phyloP scores from a whole-genome alignment of 2,113 vertebrate species.

The Origma solitaria region DNA sequence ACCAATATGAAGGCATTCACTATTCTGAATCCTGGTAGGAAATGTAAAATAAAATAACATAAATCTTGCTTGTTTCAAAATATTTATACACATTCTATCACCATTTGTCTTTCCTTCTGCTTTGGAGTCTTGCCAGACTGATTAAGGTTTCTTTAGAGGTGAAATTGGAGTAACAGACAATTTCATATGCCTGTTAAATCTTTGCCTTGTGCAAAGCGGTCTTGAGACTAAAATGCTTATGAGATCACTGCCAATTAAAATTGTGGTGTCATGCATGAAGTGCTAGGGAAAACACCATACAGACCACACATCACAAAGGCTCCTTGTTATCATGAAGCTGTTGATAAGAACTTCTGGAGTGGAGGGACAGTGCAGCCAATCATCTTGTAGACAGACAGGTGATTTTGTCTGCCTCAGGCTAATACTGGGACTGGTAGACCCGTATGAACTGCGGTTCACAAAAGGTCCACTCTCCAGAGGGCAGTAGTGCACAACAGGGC shows the following conservation, averaged over 20 bases:
- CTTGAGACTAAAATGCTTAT: neutral
- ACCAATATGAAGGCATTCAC: neutral
- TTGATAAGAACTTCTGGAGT: neutral
- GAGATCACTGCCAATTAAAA: neutral
- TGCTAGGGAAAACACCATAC: neutral
- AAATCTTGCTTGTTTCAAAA: neutral
- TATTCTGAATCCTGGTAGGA: neutral
- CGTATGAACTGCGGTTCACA: neutral
- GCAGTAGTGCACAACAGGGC: neutral
- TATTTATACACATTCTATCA: neutral
- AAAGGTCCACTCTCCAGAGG: neutral
- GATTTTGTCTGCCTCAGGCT: neutral
- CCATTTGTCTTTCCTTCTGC: neutral
- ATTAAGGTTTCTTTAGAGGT: neutral
- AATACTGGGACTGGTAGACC: neutral
- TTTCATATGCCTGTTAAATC: neutral
- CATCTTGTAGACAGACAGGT: neutral
- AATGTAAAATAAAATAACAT: neutral
- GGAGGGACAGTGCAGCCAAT: neutral
- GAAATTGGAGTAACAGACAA: neutral
- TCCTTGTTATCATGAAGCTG: neutral
- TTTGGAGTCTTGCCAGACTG: neutral
- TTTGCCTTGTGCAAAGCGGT: neutral
- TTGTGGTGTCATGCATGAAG: neutral
- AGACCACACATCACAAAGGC: neutral